These are phyloP conservation scores for Zaprionus ornatus DNA, from an alignment of 1,140 invertebrate genomes.

Conservation along the genomic window DNA sequence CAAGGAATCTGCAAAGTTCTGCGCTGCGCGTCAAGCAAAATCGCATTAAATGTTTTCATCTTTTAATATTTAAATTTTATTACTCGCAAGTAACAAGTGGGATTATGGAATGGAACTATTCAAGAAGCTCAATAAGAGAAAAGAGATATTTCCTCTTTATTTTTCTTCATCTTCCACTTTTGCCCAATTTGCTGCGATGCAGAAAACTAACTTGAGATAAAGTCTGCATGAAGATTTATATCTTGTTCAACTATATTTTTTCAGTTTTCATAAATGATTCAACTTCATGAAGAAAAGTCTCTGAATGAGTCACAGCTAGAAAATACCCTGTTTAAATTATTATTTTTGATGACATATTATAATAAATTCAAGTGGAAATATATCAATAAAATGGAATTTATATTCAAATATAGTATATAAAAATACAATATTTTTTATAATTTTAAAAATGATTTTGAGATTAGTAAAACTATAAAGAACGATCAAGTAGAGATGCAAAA, in stretches of 20 bases:
- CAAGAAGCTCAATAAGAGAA: background rate
- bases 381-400: no score
- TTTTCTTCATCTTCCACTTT: background rate
- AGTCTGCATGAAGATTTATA: background rate
- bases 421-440: no score
- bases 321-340: background rate
- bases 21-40: background rate
- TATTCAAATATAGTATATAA: no score
- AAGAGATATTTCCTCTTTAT: background rate
- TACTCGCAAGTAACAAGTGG: background rate
- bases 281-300: background rate
- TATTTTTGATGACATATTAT: background rate
- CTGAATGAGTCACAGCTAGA: background rate
- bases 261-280: background rate
- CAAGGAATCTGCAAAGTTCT: background rate
- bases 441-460: background rate
- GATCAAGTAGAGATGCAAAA: background rate
- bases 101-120: background rate
- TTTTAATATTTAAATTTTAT: constrained; percentile 24
- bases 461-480: background rate
- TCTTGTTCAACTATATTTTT: background rate
- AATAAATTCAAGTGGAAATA: no score
- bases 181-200: background rate
- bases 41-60: constrained; percentile 15
- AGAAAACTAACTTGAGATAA: background rate